Conservation (phyloP, 2,797 vertebrate genomes). For the Kryptolebias ocellatus region DNA sequence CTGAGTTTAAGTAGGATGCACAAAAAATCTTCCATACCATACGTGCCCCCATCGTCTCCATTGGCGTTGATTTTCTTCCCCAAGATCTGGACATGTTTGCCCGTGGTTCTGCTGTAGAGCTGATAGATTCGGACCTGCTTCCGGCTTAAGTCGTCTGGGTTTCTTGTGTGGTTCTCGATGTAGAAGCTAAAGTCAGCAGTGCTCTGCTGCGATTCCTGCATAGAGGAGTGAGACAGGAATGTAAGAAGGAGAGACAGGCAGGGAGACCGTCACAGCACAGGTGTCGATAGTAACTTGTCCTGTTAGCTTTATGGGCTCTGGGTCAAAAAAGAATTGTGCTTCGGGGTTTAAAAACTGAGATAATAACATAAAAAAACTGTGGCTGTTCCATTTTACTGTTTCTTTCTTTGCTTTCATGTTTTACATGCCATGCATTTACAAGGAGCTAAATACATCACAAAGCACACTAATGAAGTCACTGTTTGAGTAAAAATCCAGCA, state of each 20-base stretch:
- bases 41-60: conserved; percentile 87
- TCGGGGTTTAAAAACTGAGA: conserved; percentile 44
- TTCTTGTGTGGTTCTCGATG: conserved; percentile 85
- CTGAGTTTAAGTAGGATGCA: conserved; percentile 60
- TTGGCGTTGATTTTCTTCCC: conserved; percentile 86
- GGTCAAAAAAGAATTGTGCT: conserved; percentile 46
- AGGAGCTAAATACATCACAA: conserved; percentile 54
- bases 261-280: conserved; percentile 47
- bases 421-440: conserved; percentile 61
- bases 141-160: conserved; percentile 83
- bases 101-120: conserved; percentile 86
- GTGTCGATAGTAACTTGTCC: conserved; percentile 64
- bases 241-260: conserved; percentile 18
- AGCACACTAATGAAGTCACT: conserved; percentile 53
- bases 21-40: conserved; percentile 84
- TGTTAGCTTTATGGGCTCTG: conserved; percentile 57
- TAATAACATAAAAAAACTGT: conserved; percentile 52
- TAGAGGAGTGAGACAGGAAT: conserved; percentile 21
- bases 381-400: conserved; percentile 49
- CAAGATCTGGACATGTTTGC: conserved; percentile 84
- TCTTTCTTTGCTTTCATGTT: conserved; percentile 37
- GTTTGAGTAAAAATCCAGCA: conserved; percentile 40
- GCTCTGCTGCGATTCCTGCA: conserved; percentile 84
- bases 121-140: conserved; percentile 87
- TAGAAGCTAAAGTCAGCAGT: conserved; percentile 85